phyloP scores from a whole-genome alignment of 2,797 vertebrate genomes.

The Syngnathus rostellatus region DNA sequence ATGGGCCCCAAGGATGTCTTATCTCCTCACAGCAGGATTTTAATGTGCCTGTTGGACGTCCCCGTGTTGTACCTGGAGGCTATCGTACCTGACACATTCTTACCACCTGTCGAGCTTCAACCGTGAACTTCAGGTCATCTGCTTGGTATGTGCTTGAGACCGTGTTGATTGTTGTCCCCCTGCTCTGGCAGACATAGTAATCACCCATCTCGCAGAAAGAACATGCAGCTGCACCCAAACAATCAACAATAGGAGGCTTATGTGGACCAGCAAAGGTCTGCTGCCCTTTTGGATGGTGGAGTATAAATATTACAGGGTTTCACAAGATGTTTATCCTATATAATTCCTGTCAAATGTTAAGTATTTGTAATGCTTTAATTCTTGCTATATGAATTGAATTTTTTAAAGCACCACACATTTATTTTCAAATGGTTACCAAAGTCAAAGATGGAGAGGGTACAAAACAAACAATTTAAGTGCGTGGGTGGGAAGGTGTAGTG shows the following conservation, averaged over 20 bases:
- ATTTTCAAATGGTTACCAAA: background rate
- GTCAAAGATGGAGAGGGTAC: background rate
- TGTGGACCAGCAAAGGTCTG: constrained; percentile 41
- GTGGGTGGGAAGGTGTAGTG: background rate
- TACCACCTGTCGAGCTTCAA: constrained; percentile 38
- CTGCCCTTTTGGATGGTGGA: constrained; percentile 31
- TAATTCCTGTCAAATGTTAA: constrained; percentile 12
- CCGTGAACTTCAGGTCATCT: constrained; percentile 48
- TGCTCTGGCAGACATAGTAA: constrained; percentile 40
- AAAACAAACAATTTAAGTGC: background rate
- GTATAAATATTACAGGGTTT: constrained; percentile 46
- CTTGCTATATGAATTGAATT: background rate
- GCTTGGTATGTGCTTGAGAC: constrained; percentile 17
- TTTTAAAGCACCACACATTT: background rate
- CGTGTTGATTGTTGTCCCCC: constrained; percentile 53
- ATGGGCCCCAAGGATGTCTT: constrained; percentile 28
- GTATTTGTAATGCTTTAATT: background rate
- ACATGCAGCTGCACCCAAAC: constrained; percentile 64
- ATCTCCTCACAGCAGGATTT: constrained; percentile 26
- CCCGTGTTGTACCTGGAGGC: constrained; percentile 32
- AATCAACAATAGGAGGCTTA: constrained; percentile 67
- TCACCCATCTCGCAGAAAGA: constrained; percentile 52
- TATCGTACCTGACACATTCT: constrained; percentile 37
- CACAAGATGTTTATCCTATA: constrained; percentile 35
- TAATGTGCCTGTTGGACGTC: constrained; percentile 21